Evolutionary conservation across 2,797 vertebrate species (phyloP).

Genomic region (Vultur gryphus): DNA sequence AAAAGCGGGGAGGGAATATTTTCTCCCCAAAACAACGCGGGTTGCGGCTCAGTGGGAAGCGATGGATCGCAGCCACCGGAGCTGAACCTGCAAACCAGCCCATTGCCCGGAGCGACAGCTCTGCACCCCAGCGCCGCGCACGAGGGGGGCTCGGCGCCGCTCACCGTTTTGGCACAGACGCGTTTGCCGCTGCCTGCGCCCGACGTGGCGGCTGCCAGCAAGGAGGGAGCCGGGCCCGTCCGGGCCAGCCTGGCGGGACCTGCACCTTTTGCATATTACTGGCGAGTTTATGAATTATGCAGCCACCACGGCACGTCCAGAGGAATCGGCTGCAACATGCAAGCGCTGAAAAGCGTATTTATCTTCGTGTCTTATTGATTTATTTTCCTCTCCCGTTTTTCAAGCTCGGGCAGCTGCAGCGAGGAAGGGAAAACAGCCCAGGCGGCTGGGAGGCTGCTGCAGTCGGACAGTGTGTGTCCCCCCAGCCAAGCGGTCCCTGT

Average conservation of each 20-base stretch:
- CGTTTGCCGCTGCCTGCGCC: not conserved
- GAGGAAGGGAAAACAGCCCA: not conserved
- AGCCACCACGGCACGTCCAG: not conserved
- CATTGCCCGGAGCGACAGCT: accelerated
- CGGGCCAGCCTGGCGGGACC: slow-evolving; percentile 5
- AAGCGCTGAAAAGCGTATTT: not conserved
- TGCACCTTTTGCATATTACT: not conserved
- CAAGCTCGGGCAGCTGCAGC: not conserved
- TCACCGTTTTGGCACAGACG: not conserved
- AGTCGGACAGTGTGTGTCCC: not conserved
- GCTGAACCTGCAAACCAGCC: not conserved
- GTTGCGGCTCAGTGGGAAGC: not conserved
- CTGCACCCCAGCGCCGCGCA: not conserved
- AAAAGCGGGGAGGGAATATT: too few species aligned
- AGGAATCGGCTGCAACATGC: not conserved
- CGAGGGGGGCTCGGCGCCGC: accelerated
- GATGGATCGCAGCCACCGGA: accelerated
- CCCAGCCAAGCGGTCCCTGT: not conserved
- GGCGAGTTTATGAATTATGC: slow-evolving; percentile 47
- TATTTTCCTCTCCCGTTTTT: not conserved
- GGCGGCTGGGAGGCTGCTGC: not conserved
- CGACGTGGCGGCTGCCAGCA: not conserved
- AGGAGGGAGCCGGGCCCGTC: not conserved
- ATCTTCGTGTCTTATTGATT: slow-evolving; percentile 44
- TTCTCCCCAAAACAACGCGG: accelerated